Evolutionary conservation across 2,113 vertebrate genomes (phyloP), one percentile per base, ranked within the genome.

Genomic region (Bos javanicus): DNA sequence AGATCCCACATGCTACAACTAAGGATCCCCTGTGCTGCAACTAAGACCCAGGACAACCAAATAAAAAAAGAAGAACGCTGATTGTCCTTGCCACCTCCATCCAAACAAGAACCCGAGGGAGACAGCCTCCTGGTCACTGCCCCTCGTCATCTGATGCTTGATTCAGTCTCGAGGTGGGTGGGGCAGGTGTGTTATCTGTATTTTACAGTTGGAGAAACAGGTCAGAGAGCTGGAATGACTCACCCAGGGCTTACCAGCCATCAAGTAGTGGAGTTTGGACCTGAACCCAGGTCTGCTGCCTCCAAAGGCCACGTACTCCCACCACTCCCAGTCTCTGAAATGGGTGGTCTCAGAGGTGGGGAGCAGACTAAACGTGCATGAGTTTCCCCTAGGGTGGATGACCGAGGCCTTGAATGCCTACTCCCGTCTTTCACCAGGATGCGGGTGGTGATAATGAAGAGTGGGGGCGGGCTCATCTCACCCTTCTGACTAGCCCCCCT

Each of bases 151-250:
- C 6, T 71, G 60, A 92, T 74, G 88, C 94, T 76, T 95, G 94
- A 94, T 83, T 96, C 88, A 90, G 0, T n/a, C 60, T 82, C 71
- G 30, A 67, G 76, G 57, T 71, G 95, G 95, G 95, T 33, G 60
- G 85, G 96, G 93, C 91, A 97, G 89, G 59, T 94, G 50, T 60
- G 28, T 33, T 71, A 91, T 83, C 94, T 94, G 62, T 54, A 26
- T 67, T 96, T 95, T 90, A 97, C 56, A 95, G 60, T 89, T 83
- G n/a, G 93, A 93, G 88, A 85, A 96, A 95, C 96, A 89, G 93
- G 95, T 93, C 67, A 64, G 94, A 96, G 84, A 74, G 67, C 86
- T 96, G 64, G 16, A 10, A 23, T 86, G 96, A 95, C 54, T 97
- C 97, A 96, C 76, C 54, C 1, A 12, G 21, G 46, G 57, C 52